These are phyloP conservation scores for Xestia ashworthii DNA, from an alignment of 2,888 invertebrate species.

Conservation along the genomic window DNA sequence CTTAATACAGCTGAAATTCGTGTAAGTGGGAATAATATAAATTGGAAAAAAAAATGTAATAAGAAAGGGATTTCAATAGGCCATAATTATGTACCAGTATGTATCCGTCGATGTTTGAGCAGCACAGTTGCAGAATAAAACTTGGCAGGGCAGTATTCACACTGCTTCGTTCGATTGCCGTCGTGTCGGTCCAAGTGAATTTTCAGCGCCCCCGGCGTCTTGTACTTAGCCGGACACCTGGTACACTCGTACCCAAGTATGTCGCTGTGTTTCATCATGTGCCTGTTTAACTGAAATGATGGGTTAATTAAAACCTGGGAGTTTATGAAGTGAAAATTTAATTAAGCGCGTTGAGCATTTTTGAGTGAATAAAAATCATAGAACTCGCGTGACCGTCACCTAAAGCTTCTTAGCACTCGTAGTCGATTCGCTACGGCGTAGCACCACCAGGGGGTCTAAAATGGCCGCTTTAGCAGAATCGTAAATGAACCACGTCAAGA, in stretches of 20 bases:
- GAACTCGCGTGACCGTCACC: too few species aligned
- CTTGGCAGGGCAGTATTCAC: slow-evolving; percentile 82
- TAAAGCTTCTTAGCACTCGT: too few species aligned
- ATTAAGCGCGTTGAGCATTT: too few species aligned
- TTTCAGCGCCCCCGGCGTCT: slow-evolving; percentile 60
- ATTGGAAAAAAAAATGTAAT: not conserved
- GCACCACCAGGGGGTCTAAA: too few species aligned
- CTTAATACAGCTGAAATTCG: not conserved
- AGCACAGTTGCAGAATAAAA: slow-evolving; percentile 82
- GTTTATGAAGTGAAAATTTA: too few species aligned
- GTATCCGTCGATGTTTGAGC: slow-evolving; percentile 83
- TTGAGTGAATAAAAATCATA: too few species aligned
- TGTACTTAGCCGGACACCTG: slow-evolving; percentile 78
- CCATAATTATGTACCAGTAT: slow-evolving; percentile 80
- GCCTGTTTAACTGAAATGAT: slow-evolving; percentile 71
- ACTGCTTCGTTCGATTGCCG: slow-evolving; percentile 79
- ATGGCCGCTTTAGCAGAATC: too few species aligned
- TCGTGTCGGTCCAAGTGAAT: slow-evolving; percentile 81
- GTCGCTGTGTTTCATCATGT: slow-evolving; percentile 74
- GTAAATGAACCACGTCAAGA: too few species aligned
- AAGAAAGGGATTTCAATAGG: not conserved
- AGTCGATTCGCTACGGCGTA: too few species aligned
- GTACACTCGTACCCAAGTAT: slow-evolving; percentile 72
- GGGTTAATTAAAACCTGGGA: not conserved
- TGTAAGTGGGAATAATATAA: not conserved